Conservation (phyloP, 2,113 vertebrate species). For the Lasiurus borealis region DNA sequence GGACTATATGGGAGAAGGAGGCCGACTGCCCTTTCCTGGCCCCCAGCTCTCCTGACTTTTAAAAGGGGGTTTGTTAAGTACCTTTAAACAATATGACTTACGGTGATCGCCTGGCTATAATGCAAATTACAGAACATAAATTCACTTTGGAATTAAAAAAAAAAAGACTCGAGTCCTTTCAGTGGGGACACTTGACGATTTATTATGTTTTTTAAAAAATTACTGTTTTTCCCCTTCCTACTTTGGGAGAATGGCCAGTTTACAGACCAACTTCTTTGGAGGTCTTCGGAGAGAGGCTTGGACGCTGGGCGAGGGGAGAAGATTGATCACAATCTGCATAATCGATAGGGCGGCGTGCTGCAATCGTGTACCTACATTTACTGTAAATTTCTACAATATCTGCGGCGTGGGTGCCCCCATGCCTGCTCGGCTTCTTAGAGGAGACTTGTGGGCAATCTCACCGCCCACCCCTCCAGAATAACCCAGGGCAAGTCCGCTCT, state of each 20-base stretch:
- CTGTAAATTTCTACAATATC: slow-evolving; percentile 79
- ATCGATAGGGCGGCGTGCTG: slow-evolving; percentile 77
- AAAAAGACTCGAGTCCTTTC: slow-evolving; percentile 33
- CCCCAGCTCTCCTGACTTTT: slow-evolving; percentile 73
- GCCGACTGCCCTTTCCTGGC: slow-evolving; percentile 74
- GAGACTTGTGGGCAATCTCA: slow-evolving; percentile 47
- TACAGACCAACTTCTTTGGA: slow-evolving; percentile 70
- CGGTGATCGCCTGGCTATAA: slow-evolving; percentile 59
- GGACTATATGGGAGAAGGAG: slow-evolving; percentile 61
- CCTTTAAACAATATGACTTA: slow-evolving; percentile 79
- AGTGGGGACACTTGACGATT: slow-evolving; percentile 55
- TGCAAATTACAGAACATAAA: slow-evolving; percentile 76
- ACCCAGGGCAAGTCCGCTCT: slow-evolving; percentile 1
- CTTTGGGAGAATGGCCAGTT: slow-evolving; percentile 62
- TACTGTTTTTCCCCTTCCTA: neutral
- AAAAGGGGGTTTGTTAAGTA: slow-evolving; percentile 74
- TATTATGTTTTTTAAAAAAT: slow-evolving; percentile 63
- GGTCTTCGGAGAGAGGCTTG: slow-evolving; percentile 61
- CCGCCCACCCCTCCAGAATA: slow-evolving; percentile 47
- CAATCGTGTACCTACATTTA: slow-evolving; percentile 76
- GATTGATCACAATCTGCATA: slow-evolving; percentile 81
- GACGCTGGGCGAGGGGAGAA: slow-evolving; percentile 57
- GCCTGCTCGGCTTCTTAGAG: neutral
- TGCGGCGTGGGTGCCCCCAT: slow-evolving; percentile 61
- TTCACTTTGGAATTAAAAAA: slow-evolving; percentile 75